Conservation (phyloP, 1,140 invertebrate genomes). For the Theocolax elegans region DNA sequence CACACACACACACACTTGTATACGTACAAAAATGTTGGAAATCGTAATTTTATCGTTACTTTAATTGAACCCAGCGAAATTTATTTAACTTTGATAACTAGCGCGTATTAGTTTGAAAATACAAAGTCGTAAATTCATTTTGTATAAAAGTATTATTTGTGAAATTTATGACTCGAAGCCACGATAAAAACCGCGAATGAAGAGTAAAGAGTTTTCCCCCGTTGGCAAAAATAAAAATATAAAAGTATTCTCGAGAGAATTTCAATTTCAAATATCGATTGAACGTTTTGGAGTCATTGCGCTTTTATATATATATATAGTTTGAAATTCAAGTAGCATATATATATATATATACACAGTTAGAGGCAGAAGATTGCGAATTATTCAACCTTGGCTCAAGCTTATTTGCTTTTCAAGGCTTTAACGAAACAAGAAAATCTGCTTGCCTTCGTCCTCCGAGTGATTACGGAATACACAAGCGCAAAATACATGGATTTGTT, state of each 20-base stretch:
- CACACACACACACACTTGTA: background rate
- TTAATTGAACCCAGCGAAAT: constrained; percentile 38
- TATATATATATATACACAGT: background rate
- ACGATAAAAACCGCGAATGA: constrained; percentile 34
- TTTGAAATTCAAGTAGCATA: too few species aligned
- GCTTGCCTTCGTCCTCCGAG: background rate
- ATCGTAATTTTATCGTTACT: constrained; percentile 42
- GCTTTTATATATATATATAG: background rate
- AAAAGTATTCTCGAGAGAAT: background rate
- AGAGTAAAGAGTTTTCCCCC: constrained; percentile 21
- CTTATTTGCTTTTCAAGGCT: constrained; percentile 31
- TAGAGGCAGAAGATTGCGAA: background rate
- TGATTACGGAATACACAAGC: constrained; percentile 12
- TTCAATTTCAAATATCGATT: constrained; percentile 23
- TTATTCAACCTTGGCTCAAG: constrained; percentile 24
- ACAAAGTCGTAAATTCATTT: constrained; percentile 40
- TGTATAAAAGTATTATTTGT: constrained; percentile 35
- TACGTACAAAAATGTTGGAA: constrained; percentile 35
- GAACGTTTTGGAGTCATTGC: background rate
- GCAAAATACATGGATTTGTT: constrained; percentile 5
- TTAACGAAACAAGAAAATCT: constrained; percentile 30
- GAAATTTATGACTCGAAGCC: constrained; percentile 31
- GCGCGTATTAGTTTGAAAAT: constrained; percentile 39
- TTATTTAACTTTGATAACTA: constrained; percentile 43
- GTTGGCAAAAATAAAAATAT: too few species aligned